phyloP scores from a whole-genome alignment of 2,797 vertebrate species.

The Leptatherina wallacei region DNA sequence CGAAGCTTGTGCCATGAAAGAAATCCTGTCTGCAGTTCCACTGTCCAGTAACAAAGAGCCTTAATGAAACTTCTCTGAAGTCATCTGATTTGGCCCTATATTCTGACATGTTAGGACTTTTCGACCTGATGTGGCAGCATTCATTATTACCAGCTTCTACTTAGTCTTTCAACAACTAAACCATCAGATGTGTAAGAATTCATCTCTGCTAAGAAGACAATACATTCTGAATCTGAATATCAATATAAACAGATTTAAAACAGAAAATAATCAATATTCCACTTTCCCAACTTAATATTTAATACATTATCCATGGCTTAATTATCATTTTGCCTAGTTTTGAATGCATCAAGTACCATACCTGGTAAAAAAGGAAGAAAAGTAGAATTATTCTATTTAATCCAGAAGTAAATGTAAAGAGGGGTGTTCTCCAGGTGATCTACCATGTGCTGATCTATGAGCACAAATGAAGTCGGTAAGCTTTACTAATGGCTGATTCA shows the following conservation, averaged over 20 bases:
- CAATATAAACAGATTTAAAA: too few species aligned
- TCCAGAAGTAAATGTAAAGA: neutral
- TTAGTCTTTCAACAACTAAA: neutral
- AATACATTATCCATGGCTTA: too few species aligned
- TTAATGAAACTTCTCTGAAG: neutral
- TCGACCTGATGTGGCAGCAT: neutral
- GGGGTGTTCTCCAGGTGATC: neutral
- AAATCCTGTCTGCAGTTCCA: neutral
- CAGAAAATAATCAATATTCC: too few species aligned
- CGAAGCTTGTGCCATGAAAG: neutral
- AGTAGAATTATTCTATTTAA: neutral
- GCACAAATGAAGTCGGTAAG: neutral
- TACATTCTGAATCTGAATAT: too few species aligned
- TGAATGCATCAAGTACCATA: neutral
- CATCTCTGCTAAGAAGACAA: neutral
- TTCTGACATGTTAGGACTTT: neutral
- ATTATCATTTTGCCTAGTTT: too few species aligned
- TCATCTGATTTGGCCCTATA: neutral
- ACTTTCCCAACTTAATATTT: too few species aligned
- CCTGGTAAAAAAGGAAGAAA: neutral
- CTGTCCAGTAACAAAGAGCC: conserved; percentile 2
- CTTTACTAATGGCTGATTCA: neutral
- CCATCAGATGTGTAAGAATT: neutral
- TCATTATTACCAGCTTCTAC: neutral
- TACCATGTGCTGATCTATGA: neutral